phyloP scores from a whole-genome alignment of 2,113 vertebrate genomes.

The Tupaia chinensis region DNA sequence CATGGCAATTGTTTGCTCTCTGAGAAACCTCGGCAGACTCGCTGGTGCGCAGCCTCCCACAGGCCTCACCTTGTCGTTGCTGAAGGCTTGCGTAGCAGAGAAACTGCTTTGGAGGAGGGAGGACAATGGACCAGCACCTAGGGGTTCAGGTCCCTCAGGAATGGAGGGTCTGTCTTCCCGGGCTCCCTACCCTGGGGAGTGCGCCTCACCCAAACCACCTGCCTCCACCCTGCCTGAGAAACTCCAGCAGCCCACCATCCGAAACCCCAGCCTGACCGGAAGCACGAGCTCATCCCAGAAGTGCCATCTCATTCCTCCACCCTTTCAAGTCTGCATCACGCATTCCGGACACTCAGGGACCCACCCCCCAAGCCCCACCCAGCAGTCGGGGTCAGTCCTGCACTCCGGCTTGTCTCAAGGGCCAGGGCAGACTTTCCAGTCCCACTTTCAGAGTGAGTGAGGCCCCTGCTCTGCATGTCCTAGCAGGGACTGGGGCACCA shows the following conservation, averaged over 20 bases:
- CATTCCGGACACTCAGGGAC: no score
- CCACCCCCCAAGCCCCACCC: background rate
- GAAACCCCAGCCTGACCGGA: background rate
- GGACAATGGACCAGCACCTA: background rate
- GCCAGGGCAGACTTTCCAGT: background rate
- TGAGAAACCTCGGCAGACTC: no score
- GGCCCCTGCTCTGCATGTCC: background rate
- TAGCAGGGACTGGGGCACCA: background rate
- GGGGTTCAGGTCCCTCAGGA: background rate
- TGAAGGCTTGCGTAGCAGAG: background rate
- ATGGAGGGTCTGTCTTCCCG: background rate
- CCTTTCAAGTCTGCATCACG: accelerated
- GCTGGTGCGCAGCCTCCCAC: no score
- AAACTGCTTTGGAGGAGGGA: background rate
- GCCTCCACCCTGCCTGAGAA: background rate
- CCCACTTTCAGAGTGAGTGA: background rate
- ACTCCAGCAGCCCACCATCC: no score
- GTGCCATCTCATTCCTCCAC: background rate
- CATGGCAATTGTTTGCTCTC: no score
- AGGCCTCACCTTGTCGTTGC: background rate
- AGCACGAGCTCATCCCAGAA: background rate
- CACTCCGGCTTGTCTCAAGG: accelerated
- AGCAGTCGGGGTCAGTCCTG: background rate
- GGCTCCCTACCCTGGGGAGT: background rate
- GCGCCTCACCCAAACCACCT: background rate